Evolutionary conservation across 2,888 invertebrate genomes (phyloP).

Genomic region (Diadromus collaris): DNA sequence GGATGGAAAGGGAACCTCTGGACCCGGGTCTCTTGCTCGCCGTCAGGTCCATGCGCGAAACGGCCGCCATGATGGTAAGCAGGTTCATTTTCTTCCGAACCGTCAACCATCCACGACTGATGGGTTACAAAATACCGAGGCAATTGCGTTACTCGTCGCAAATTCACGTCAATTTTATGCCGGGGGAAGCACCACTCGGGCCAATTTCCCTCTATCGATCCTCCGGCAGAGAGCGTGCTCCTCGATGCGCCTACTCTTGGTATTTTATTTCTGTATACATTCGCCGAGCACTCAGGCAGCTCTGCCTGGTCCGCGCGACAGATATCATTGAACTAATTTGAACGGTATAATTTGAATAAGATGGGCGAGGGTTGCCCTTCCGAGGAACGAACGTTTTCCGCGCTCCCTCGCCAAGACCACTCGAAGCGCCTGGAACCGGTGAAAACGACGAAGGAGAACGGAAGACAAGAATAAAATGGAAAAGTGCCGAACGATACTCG

Average conservation of each 20-base stretch:
- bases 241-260: constrained; percentile 29
- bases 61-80: constrained; percentile 77
- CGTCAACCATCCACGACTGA: neutral
- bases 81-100: constrained; percentile 16
- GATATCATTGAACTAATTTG: constrained; percentile 56
- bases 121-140: neutral
- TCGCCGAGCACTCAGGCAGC: constrained; percentile 23
- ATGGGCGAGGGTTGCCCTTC: constrained; percentile 46
- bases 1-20: constrained; percentile 81
- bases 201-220: constrained; percentile 55
- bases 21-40: constrained; percentile 79
- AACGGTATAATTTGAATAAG: constrained; percentile 52
- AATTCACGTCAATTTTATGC: constrained; percentile 17
- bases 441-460: constrained; percentile 56
- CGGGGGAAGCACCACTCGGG: constrained; percentile 36
- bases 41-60: constrained; percentile 78
- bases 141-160: neutral
- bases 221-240: constrained; percentile 11
- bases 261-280: constrained; percentile 8
- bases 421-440: constrained; percentile 59
- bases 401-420: constrained; percentile 45
- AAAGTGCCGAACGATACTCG: constrained; percentile 59
- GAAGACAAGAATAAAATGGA: constrained; percentile 46
- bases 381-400: constrained; percentile 31
- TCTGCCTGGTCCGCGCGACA: constrained; percentile 14